Conservation (phyloP, 2,888 invertebrate species). For the Sepioteuthis lessoniana region DNA sequence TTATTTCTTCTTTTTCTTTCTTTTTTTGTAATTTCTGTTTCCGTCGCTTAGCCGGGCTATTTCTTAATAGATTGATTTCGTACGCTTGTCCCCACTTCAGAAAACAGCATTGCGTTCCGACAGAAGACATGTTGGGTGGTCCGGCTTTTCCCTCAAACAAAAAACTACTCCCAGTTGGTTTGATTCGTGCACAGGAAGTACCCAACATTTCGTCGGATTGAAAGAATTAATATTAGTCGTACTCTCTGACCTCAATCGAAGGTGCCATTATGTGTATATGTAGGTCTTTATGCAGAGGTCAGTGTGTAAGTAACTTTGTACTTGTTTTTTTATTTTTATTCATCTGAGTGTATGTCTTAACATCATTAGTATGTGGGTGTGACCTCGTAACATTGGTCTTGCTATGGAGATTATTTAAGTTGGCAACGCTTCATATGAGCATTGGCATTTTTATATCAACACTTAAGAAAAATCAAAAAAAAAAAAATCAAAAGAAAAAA, state of each 20-base stretch:
- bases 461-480: too few species aligned
- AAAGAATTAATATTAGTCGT: background rate
- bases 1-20: background rate
- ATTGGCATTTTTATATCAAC: background rate
- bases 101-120: background rate
- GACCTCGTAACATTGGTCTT: background rate
- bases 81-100: background rate
- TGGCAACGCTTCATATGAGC: background rate
- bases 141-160: background rate
- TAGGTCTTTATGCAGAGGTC: background rate
- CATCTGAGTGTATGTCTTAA: background rate
- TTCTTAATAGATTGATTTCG: background rate
- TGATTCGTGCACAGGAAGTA: background rate
- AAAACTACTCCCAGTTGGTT: background rate
- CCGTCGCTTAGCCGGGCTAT: background rate
- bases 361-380: background rate
- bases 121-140: background rate
- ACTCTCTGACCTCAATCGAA: background rate
- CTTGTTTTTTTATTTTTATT: background rate
- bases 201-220: background rate
- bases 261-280: background rate
- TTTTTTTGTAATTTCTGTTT: background rate
- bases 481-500: background rate
- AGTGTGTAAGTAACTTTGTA: background rate
- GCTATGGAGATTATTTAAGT: background rate